Evolutionary conservation across 2,888 invertebrate species (phyloP).

Genomic region (Calameuta idolon): DNA sequence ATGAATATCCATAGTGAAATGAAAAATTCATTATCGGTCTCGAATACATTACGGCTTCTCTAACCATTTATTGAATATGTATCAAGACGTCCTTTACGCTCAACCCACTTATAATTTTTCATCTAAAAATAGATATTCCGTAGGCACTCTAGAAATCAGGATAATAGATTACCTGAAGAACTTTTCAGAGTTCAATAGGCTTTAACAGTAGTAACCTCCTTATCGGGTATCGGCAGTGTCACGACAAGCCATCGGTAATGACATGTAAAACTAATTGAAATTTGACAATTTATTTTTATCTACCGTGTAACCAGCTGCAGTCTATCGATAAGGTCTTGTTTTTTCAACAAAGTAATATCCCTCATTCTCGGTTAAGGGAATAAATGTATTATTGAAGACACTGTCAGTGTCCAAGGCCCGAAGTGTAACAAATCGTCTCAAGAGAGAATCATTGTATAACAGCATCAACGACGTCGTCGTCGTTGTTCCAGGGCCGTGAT

Average conservation of each 20-base stretch:
- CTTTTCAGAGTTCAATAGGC: background rate
- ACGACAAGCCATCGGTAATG: background rate
- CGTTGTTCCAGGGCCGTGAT: conserved; percentile 29
- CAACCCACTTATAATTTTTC: background rate
- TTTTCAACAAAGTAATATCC: background rate
- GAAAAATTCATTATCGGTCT: background rate
- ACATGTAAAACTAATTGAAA: background rate
- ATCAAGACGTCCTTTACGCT: background rate
- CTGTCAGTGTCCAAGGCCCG: background rate
- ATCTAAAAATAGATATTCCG: background rate
- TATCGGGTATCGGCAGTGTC: background rate
- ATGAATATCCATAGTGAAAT: background rate
- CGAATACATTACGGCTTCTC: background rate
- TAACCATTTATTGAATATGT: background rate
- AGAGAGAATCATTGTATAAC: conserved; percentile 36
- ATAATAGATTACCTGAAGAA: background rate
- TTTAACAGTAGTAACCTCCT: background rate
- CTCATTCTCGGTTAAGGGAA: background rate
- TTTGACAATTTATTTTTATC: background rate
- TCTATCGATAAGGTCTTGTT: background rate
- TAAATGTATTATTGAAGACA: background rate
- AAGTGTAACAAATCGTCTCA: background rate
- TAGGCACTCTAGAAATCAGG: background rate
- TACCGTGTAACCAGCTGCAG: background rate
- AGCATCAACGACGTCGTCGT: conserved; percentile 10